These are phyloP conservation scores for Megaceryle torquata DNA, from an alignment of 2,113 vertebrate genomes.

Conservation along the genomic window DNA sequence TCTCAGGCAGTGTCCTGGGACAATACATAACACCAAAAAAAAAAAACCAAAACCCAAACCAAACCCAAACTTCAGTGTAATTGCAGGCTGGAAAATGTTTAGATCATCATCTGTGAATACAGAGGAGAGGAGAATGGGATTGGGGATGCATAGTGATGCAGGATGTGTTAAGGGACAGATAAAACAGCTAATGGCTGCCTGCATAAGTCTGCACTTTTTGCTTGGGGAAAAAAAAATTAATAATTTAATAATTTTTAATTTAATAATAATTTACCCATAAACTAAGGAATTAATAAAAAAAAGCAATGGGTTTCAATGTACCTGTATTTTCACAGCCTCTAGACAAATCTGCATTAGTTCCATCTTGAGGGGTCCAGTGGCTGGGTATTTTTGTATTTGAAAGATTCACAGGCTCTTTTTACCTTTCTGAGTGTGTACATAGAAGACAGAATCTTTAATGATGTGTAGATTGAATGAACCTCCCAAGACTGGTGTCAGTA, in stretches of 20 bases:
- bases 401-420: neutral
- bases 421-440: neutral
- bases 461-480: neutral
- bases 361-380: neutral
- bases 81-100: slow-evolving; percentile 12
- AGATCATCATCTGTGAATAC: neutral
- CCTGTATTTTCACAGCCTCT: neutral
- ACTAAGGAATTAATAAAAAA: neutral
- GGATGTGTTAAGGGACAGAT: neutral
- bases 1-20: slow-evolving; percentile 16
- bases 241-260: no score
- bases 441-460: neutral
- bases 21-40: neutral
- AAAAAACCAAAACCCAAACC: no score
- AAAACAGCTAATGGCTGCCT: neutral
- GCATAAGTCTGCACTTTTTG: neutral
- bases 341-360: neutral
- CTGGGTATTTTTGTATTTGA: neutral
- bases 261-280: neutral
- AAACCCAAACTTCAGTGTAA: neutral
- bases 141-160: neutral
- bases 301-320: neutral
- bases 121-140: neutral
- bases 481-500: neutral
- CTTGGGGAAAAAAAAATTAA: neutral